Conservation (phyloP, 2,888 invertebrate species). For the Drosophila infuscata region DNA sequence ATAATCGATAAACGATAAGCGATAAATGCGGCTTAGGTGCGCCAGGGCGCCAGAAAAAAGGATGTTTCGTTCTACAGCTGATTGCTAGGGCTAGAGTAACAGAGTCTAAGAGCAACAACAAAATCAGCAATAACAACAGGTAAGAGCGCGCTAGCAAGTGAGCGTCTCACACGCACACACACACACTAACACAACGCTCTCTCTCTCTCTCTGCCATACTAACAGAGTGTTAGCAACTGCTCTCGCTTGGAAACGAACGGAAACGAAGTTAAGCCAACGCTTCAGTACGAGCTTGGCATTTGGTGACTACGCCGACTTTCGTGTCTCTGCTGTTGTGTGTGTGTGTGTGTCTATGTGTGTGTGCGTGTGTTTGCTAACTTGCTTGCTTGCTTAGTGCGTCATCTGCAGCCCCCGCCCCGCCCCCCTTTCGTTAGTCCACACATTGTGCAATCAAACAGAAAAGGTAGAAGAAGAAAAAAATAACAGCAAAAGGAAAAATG, state of each 20-base stretch:
- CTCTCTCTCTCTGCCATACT: background rate
- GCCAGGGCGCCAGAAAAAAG: constrained; percentile 44
- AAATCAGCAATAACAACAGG: constrained; percentile 30
- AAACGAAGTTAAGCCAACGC: constrained; percentile 67
- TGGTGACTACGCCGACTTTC: constrained; percentile 67
- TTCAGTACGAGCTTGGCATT: constrained; percentile 82
- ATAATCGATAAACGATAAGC: constrained; percentile 44
- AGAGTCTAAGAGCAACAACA: constrained; percentile 33
- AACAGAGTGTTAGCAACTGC: constrained; percentile 6
- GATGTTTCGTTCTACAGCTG: constrained; percentile 40
- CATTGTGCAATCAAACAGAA: constrained; percentile 51
- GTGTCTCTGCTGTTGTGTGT: constrained; percentile 27
- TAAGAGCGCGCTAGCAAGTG: constrained; percentile 23
- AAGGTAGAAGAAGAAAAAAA: constrained; percentile 5
- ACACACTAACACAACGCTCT: background rate
- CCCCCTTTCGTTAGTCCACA: background rate
- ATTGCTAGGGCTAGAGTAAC: constrained; percentile 43
- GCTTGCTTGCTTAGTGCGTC: constrained; percentile 42
- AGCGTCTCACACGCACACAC: constrained; percentile 17
- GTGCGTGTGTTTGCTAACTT: constrained; percentile 17
- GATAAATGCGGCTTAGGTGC: constrained; percentile 15
- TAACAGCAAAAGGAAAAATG: constrained; percentile 20
- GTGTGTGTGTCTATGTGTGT: constrained; percentile 19
- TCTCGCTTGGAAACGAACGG: constrained; percentile 67
- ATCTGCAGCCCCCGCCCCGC: constrained; percentile 10